These are phyloP conservation scores for Noctua comes DNA, from an alignment of 2,888 invertebrate genomes.

Conservation along the genomic window DNA sequence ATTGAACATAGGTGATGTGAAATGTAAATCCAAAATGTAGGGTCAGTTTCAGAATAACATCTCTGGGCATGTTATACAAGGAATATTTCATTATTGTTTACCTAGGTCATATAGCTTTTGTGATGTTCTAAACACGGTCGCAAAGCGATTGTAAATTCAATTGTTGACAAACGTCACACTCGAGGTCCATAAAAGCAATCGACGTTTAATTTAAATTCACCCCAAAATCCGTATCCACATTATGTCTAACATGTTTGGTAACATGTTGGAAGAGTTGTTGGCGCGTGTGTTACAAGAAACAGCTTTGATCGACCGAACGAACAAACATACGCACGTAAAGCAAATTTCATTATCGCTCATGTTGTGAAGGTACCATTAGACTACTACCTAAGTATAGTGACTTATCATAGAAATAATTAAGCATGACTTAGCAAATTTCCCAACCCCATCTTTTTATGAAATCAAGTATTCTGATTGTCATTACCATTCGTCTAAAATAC, in stretches of 20 bases:
- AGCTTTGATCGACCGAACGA: neutral
- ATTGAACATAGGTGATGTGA: no score
- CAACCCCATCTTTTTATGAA: neutral
- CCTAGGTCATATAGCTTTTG: neutral
- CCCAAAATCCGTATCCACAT: neutral
- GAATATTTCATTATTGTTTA: no score
- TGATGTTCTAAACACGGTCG: neutral
- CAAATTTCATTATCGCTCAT: constrained; percentile 1
- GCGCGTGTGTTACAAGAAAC: neutral
- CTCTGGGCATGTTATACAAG: neutral
- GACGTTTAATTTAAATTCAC: neutral
- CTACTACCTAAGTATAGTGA: constrained; percentile 20
- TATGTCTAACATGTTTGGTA: neutral
- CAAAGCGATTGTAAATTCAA: neutral
- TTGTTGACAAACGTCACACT: neutral
- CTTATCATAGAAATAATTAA: constrained; percentile 5
- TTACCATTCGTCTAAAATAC: neutral
- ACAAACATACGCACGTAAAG: constrained; percentile 2
- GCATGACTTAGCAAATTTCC: neutral
- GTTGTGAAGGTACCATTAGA: neutral
- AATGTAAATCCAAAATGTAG: neutral
- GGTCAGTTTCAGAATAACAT: neutral
- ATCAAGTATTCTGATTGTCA: neutral
- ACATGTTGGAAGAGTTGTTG: neutral
- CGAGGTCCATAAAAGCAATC: neutral